Evolutionary conservation across 2,797 vertebrate species (phyloP).

Genomic region (Botia kubotai): DNA sequence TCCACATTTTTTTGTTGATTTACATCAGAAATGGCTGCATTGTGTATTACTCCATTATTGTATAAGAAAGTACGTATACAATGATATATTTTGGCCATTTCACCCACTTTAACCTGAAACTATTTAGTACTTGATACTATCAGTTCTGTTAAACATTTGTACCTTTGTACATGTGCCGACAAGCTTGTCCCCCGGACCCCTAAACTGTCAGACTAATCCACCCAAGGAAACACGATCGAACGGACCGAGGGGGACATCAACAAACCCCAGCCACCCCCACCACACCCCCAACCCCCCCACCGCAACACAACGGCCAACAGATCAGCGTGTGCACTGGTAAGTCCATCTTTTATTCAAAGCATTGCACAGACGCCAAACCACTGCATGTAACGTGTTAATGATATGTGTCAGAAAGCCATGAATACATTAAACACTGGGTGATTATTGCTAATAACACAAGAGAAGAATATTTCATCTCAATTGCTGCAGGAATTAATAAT

Average conservation of each 20-base stretch:
- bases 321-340: too few species aligned
- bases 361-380: neutral
- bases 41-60: neutral
- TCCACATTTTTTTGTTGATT: neutral
- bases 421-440: slow-evolving; percentile 4
- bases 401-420: neutral
- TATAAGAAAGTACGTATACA: neutral
- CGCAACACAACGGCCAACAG: too few species aligned
- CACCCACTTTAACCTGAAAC: neutral
- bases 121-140: neutral
- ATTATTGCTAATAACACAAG: slow-evolving; percentile 31
- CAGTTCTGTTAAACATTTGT: neutral
- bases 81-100: neutral
- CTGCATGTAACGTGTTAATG: neutral
- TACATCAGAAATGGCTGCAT: neutral
- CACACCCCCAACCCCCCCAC: too few species aligned
- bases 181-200: too few species aligned
- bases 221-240: too few species aligned
- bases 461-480: slow-evolving; percentile 19
- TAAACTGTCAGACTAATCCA: too few species aligned
- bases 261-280: too few species aligned
- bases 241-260: too few species aligned
- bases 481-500: slow-evolving; percentile 15
- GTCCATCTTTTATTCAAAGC: slow-evolving; percentile 9
- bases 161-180: too few species aligned